Evolutionary conservation across 1,140 invertebrate species (phyloP), one percentile per base, ranked within the genome.

Genomic region (Leptinotarsa undecemlineata): DNA sequence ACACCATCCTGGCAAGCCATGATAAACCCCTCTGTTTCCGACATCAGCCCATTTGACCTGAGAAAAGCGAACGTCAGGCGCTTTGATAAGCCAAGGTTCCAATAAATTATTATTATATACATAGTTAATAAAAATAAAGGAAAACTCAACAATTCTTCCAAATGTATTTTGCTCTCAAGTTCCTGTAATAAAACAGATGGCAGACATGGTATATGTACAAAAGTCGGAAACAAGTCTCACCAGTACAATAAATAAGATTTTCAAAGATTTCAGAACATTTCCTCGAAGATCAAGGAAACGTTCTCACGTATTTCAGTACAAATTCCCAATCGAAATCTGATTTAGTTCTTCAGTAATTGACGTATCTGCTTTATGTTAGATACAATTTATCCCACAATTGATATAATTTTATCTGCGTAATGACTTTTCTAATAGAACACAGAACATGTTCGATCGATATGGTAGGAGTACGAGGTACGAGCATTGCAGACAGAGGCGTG

Each of bases 281-380:
- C 75, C 68, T 72, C 48, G 64, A 72, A 76, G 75, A 76, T 76
- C 73, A 73, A 48, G 67, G 72, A 68, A 61, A 63, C 68, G 33
- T 76, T 80, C 78, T 80, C 78, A 80, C 78, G 78, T 77, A 76
- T 71, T 70, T 72, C 51, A 74, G 64, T 61, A 33, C 73, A 48
- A 76, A 73, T 72, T 72, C 75, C 75, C 74, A 76, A 80, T 77
- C 77, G 76, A 75, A 78, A 80, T 76, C 77, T 78, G 78, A 78
- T 80, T 78, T 75, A 78, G 69, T 77, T 77, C 73, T 78, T 68
- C 77, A 73, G 76, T 80, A 80, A 80, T 80, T 80, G 78, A 80
- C 78, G 73, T 78, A 62, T 76, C 75, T 80, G 78, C 78, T 80
- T 80, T 76, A 80, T 78, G 78, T 78, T 73, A 60, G 66, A 60